phyloP scores from a whole-genome alignment of 2,888 invertebrate species.

The Cyrtodaria siliqua region DNA sequence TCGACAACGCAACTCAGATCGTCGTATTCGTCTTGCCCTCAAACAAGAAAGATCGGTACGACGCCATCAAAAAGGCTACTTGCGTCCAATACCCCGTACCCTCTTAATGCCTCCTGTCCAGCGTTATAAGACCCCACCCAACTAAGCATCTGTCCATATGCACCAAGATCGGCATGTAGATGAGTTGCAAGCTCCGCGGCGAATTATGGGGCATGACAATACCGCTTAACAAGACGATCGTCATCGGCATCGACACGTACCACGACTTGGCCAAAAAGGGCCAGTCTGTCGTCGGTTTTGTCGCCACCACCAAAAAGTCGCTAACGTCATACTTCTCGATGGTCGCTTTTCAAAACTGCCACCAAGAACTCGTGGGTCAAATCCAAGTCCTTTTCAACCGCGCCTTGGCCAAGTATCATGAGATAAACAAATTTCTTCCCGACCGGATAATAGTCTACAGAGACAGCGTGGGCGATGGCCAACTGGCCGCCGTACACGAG shows the following conservation, averaged over 20 bases:
- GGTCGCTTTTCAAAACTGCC: constrained; percentile 89
- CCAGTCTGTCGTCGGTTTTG: constrained; percentile 93
- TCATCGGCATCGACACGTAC: constrained; percentile 95
- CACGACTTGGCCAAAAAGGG: constrained; percentile 89
- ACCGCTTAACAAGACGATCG: constrained; percentile 88
- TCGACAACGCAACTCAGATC: too few species aligned
- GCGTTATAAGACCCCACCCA: too few species aligned
- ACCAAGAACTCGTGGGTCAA: constrained; percentile 88
- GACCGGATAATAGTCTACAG: constrained; percentile 94
- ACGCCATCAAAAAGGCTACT: too few species aligned
- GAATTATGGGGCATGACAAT: too few species aligned
- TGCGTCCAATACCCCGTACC: too few species aligned
- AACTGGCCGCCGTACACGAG: constrained; percentile 80
- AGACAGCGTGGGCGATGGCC: constrained; percentile 91
- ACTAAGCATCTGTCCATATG: too few species aligned
- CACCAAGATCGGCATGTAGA: too few species aligned
- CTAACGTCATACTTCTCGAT: constrained; percentile 91
- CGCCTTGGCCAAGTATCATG: constrained; percentile 79
- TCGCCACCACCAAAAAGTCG: constrained; percentile 91
- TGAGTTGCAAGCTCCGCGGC: too few species aligned
- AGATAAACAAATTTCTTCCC: constrained; percentile 90
- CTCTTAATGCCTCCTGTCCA: too few species aligned
- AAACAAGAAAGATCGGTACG: too few species aligned
- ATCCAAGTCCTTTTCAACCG: constrained; percentile 87
- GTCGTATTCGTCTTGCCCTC: too few species aligned